Conservation (phyloP, 2,888 invertebrate genomes). For the Eurois occulta region DNA sequence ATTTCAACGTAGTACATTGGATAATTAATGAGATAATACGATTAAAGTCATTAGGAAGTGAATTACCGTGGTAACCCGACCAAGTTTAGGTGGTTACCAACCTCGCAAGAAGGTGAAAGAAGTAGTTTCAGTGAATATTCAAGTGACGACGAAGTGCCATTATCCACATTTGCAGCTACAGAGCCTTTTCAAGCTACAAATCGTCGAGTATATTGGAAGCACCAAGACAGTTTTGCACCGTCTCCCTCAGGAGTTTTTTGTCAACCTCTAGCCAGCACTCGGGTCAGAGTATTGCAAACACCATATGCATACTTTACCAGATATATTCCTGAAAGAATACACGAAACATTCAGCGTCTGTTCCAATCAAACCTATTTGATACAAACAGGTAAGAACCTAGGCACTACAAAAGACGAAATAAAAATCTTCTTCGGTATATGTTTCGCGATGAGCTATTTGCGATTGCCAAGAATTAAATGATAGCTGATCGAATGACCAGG, state of each 20-base stretch:
- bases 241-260: no score
- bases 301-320: background rate
- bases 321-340: background rate
- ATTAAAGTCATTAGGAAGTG: no score
- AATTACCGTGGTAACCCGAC: no score
- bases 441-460: slow-evolving; percentile 16
- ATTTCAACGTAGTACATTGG: no score
- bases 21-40: no score
- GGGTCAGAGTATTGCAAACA: background rate
- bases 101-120: no score
- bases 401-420: slow-evolving; percentile 5
- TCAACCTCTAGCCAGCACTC: background rate
- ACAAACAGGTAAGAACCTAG: background rate
- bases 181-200: background rate
- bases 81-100: no score
- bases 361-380: slow-evolving; percentile 1
- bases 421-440: slow-evolving; percentile 3
- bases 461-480: slow-evolving; percentile 19
- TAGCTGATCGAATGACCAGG: slow-evolving; percentile 7
- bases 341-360: background rate
- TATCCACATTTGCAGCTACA: background rate
- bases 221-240: background rate
- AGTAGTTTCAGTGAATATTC: background rate
- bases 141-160: background rate
- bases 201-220: slow-evolving; percentile 8